phyloP scores from a whole-genome alignment of 2,113 vertebrate genomes.

The Mellivora capensis region DNA sequence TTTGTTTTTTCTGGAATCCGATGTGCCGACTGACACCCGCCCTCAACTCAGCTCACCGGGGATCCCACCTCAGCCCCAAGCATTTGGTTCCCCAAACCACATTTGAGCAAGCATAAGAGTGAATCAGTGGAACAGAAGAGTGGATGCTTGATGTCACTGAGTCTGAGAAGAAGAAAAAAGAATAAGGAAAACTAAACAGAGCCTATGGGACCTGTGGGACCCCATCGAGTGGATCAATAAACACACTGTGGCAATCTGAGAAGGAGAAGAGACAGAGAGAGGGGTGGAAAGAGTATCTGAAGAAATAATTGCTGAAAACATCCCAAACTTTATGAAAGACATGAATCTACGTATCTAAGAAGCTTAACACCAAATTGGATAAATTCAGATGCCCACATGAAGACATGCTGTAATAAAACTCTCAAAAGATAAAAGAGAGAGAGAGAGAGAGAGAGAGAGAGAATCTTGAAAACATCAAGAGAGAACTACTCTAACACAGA shows the following conservation, averaged over 20 bases:
- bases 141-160: background rate
- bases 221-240: too few relatives aligned
- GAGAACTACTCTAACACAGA: background rate
- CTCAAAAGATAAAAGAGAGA: background rate
- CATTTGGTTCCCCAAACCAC: background rate
- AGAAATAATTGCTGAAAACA: background rate
- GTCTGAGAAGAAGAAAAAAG: background rate
- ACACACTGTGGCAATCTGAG: background rate
- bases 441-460: background rate
- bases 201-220: background rate
- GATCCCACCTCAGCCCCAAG: too few relatives aligned
- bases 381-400: background rate
- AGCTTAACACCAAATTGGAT: background rate
- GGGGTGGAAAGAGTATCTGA: background rate
- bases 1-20: slow-evolving; percentile 77
- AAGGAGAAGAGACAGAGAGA: background rate
- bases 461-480: background rate
- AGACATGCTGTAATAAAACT: background rate
- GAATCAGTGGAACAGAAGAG: background rate
- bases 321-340: background rate
- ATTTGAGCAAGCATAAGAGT: background rate
- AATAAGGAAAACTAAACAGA: background rate
- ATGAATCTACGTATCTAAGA: background rate
- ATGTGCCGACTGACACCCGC: too few relatives aligned
- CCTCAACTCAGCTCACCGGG: too few relatives aligned